Conservation (phyloP, 2,113 vertebrate genomes). For the Siniperca chuatsi region DNA sequence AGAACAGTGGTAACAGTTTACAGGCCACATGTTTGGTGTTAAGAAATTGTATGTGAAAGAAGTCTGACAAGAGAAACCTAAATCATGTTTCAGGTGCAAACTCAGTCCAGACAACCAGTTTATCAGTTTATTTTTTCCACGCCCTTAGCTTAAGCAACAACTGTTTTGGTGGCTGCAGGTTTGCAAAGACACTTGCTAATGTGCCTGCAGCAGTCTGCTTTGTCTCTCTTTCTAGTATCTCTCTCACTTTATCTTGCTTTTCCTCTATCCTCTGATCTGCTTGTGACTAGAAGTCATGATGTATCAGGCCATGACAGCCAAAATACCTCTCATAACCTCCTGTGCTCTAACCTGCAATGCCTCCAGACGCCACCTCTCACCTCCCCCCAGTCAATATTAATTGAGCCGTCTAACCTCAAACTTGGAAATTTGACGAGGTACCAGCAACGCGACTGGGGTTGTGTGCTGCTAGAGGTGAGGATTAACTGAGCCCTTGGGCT, state of each 20-base stretch:
- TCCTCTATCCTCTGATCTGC: slow-evolving; percentile 16
- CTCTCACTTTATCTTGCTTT: slow-evolving; percentile 10
- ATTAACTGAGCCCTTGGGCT: slow-evolving; percentile 40
- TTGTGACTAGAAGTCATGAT: slow-evolving; percentile 34
- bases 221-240: neutral
- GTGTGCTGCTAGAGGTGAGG: slow-evolving; percentile 25
- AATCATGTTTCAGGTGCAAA: slow-evolving; percentile 30
- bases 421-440: slow-evolving; percentile 18
- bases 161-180: slow-evolving; percentile 24
- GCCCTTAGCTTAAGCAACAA: slow-evolving; percentile 10
- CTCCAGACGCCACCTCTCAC: slow-evolving; percentile 27
- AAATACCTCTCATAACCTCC: slow-evolving; percentile 28
- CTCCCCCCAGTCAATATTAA: slow-evolving; percentile 2
- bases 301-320: slow-evolving; percentile 6
- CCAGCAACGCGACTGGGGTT: slow-evolving; percentile 2
- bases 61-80: neutral
- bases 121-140: slow-evolving; percentile 12
- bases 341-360: neutral
- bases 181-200: slow-evolving; percentile 10
- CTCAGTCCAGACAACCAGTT: slow-evolving; percentile 33
- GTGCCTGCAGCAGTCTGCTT: slow-evolving; percentile 29
- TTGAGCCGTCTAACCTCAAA: neutral
- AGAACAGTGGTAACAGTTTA: neutral
- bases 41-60: neutral
- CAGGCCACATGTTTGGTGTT: neutral